These are phyloP conservation scores for Calidris pygmaea DNA, from an alignment of 2,113 vertebrate species.

Conservation along the genomic window DNA sequence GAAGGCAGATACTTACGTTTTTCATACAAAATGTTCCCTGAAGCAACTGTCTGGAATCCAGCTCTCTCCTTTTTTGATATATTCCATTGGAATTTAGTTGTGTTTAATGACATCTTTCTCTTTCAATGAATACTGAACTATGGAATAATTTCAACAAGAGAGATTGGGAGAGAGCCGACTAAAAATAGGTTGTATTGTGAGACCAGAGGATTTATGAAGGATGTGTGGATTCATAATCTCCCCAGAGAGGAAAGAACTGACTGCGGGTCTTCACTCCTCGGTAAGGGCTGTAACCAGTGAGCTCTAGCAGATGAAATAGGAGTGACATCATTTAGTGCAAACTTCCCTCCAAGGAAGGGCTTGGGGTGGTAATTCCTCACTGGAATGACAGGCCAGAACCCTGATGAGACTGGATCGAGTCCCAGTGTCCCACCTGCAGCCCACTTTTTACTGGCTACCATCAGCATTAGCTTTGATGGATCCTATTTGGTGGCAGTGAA, in stretches of 20 bases:
- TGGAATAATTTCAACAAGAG: neutral
- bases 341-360: neutral
- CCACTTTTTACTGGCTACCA: neutral
- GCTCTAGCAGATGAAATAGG: neutral
- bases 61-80: neutral
- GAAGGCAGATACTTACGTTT: neutral
- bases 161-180: neutral
- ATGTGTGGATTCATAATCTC: neutral
- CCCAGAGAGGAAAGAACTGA: neutral
- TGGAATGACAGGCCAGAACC: neutral
- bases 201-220: neutral
- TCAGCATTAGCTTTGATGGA: neutral
- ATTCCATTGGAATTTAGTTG: neutral
- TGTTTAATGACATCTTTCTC: neutral
- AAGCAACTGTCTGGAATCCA: neutral
- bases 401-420: neutral
- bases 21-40: neutral
- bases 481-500: neutral
- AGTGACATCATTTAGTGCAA: neutral
- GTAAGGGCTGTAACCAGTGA: neutral
- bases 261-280: neutral
- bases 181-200: neutral
- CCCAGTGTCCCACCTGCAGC: neutral
- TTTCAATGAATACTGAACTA: neutral
- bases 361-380: neutral